Evolutionary conservation across 2,113 vertebrate species (phyloP), one percentile per base, ranked within the genome.

Genomic region (Corythaeola cristata): DNA sequence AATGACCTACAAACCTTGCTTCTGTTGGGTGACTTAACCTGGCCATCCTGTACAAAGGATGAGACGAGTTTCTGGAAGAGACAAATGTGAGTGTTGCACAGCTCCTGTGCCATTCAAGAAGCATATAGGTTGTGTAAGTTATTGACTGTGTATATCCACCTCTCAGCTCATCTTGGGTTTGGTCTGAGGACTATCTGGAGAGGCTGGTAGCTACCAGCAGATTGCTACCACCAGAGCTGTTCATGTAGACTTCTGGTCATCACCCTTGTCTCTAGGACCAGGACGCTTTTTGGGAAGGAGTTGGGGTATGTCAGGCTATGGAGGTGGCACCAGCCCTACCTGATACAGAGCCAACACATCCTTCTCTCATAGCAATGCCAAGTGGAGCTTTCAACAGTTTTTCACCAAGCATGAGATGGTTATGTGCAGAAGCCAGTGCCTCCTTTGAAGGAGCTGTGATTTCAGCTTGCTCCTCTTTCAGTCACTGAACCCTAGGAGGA

Each of bases 1-100:
- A 33, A 3, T 49, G 93, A 80, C 93, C 95, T 72, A 77, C 85
- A 93, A 27, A 82, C 30, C 87, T 82, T 82, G 77, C 84, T 94
- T 44, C 84, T 93, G 60, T 18, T 44, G 84, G 33, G 80, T 64
- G 64, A 4, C 24, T 71, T 89, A 8, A 3, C 35, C 84, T 87
- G 84, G 44, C 39, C 68, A 22, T 11, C 21, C 28, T 2, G 5
- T 22, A 0, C 16, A 15, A 39, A 91, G 50, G 23, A 10, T 15
- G 60, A 60, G 26, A 84, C 37, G 20, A 16, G 49, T 12, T 78
- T 39, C 55, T 93, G 62, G 53, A 44, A 55, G 64, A 47, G 19
- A 15, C 1, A n/a, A 55, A 39, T 3, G 13, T 4, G 41, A 85
- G 33, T 30, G 12, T 47, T 75, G 41, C 20, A 2, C 15, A 3